phyloP scores from a whole-genome alignment of 2,113 vertebrate species.

The Edolisoma coerulescens region DNA sequence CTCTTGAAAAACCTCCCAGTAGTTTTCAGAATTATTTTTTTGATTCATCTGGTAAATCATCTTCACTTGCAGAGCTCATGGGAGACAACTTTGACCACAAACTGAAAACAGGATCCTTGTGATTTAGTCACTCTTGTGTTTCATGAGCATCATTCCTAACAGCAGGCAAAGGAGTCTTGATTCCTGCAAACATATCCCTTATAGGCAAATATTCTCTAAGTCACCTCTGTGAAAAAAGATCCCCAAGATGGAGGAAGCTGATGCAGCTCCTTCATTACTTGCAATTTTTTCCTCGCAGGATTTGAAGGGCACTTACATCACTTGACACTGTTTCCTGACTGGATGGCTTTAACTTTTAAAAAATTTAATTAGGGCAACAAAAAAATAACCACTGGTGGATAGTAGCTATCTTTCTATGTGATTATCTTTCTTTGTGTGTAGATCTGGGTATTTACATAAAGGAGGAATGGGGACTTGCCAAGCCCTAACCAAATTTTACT shows the following conservation, averaged over 20 bases:
- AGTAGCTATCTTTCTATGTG: neutral
- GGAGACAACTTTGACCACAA: neutral
- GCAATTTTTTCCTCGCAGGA: neutral
- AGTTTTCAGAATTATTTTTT: neutral
- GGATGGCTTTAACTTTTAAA: neutral
- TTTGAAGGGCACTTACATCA: neutral
- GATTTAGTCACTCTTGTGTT: neutral
- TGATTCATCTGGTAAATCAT: neutral
- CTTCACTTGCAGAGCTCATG: neutral
- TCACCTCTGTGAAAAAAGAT: neutral
- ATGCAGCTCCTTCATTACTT: neutral
- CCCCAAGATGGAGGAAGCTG: neutral
- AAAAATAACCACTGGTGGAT: neutral
- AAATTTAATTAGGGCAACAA: neutral
- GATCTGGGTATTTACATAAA: neutral
- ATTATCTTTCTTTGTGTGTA: neutral
- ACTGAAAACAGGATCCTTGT: neutral
- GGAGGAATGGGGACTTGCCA: neutral
- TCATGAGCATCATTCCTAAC: neutral
- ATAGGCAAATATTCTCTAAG: neutral
- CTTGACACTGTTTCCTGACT: neutral
- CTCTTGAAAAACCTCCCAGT: neutral
- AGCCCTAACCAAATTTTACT: neutral
- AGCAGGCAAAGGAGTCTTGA: neutral
- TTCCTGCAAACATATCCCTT: neutral